Percentiles rank a stretch among this genome's conserved stretches.
Evolutionary conservation across 2,888 invertebrate species (phyloP).

Genomic region (Pseudolycoriella hygida): DNA sequence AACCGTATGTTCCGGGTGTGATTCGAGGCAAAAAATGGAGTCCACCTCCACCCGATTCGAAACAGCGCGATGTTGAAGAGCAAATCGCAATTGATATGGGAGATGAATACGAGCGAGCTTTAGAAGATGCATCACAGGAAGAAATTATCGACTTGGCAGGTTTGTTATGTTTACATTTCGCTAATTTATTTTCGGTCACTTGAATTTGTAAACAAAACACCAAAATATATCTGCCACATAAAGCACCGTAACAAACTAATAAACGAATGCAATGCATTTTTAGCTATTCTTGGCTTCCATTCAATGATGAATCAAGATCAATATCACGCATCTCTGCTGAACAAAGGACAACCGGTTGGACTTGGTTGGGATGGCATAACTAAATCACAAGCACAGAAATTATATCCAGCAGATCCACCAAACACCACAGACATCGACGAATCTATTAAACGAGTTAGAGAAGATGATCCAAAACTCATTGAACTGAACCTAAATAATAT

Average conservation of each 20-base stretch:
- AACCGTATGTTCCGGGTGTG: constrained; percentile 82
- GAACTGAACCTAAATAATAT: constrained; percentile 99
- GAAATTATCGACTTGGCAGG: constrained; percentile 97
- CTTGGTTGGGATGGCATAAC: constrained; percentile 91
- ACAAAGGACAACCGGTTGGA: constrained; percentile 80
- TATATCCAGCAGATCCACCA: constrained; percentile 87
- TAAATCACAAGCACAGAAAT: constrained; percentile 79
- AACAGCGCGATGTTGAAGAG: constrained; percentile 69
- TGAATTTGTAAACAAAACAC: no score
- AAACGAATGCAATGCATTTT: constrained; percentile 14
- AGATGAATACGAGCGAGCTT: constrained; percentile 85
- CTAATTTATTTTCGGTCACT: neutral
- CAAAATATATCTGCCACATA: no score
- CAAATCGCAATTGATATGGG: constrained; percentile 86
- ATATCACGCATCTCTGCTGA: constrained; percentile 89
- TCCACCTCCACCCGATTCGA: constrained; percentile 53
- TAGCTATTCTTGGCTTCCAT: constrained; percentile 97
- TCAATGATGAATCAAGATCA: constrained; percentile 99
- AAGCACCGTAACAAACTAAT: no score
- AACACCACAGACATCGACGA: constrained; percentile 92
- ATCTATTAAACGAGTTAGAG: constrained; percentile 73
- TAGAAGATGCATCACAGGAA: constrained; percentile 74
- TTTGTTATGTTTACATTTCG: constrained; percentile 21
- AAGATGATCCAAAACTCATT: constrained; percentile 71
- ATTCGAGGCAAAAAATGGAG: constrained; percentile 87